Evolutionary conservation across 2,797 vertebrate genomes (phyloP), one percentile per base, ranked within the genome.

Genomic region (Danio albolineatus): DNA sequence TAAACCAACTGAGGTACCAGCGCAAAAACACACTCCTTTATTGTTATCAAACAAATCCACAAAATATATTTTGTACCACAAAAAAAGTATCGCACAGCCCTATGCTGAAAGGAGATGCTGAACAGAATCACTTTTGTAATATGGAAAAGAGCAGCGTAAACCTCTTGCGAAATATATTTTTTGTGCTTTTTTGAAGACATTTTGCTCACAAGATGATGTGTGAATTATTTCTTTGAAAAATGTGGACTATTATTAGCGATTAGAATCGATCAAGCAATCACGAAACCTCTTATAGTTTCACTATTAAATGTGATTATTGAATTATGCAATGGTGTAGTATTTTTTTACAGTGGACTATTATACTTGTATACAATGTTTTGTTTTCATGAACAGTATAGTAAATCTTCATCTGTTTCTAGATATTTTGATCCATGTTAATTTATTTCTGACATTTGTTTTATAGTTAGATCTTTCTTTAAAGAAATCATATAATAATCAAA

Each of bases 201-300:
- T 28, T 28, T 28, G 28, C 28, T 46, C 7, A 46, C 44, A 12
- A 46, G 7, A 46, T 46, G 44, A 46, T 7, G 38, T 61, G 59
- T 62, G 4, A 41, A 61, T n/a, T 10, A 61, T 61, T 8, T 56
- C 17, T 62, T 39, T 1, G 7, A 43, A 17, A 19, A 6, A 44
- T 41, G n/a, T n/a, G n/a, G n/a, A n/a, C n/a, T n/a, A n/a, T n/a
- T n/a, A n/a, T n/a, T n/a, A 21, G 10, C 13, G 43, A 38, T 66
- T 67, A 39, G 39, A 59, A 57, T 10, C 38, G 4, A 65, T 57
- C 6, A 59, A 57, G 39, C 64, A 49, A 77, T 59, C 53, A 69
- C 2, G 14, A 0, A 6, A n/a, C 4, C 7, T 56, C 36, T 56
- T 56, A 38, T 4, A 69, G 13, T 44, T 46, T 17, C 9, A 46